Conservation (phyloP, 2,113 vertebrate genomes). For the Psilopsiagon aurifrons region DNA sequence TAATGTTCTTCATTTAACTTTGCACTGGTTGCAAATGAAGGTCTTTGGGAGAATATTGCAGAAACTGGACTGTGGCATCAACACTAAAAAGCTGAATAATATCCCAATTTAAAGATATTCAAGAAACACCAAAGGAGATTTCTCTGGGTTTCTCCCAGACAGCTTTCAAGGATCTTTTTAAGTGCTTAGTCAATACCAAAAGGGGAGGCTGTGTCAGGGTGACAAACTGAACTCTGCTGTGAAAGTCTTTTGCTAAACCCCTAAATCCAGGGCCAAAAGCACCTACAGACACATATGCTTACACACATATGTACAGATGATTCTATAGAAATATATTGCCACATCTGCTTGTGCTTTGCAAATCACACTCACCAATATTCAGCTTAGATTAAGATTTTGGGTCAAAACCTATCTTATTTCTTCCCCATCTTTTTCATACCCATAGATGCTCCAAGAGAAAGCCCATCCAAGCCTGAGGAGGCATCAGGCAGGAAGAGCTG, state of each 20-base stretch:
- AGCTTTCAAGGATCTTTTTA: neutral
- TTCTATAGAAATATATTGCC: neutral
- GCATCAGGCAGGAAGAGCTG: neutral
- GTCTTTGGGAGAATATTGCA: neutral
- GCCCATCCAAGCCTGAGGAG: accelerated
- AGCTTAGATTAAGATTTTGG: neutral
- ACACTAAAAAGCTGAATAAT: neutral
- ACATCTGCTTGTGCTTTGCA: neutral
- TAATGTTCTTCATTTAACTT: neutral
- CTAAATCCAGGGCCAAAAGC: neutral
- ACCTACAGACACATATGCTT: neutral
- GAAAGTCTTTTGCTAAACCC: neutral
- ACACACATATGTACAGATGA: accelerated
- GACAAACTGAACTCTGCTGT: neutral
- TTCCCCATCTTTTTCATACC: neutral
- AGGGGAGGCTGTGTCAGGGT: neutral
- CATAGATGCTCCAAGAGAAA: neutral
- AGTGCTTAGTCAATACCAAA: neutral
- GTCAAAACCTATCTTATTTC: neutral
- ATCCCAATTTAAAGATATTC: neutral
- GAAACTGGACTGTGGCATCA: neutral
- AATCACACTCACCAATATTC: neutral
- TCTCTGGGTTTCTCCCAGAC: neutral
- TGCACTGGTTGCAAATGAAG: neutral
- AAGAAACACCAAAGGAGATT: neutral